Percentiles rank a stretch among this genome's conserved stretches.
phyloP scores from a whole-genome alignment of 2,888 invertebrate genomes.

The Apotomis capreana region DNA sequence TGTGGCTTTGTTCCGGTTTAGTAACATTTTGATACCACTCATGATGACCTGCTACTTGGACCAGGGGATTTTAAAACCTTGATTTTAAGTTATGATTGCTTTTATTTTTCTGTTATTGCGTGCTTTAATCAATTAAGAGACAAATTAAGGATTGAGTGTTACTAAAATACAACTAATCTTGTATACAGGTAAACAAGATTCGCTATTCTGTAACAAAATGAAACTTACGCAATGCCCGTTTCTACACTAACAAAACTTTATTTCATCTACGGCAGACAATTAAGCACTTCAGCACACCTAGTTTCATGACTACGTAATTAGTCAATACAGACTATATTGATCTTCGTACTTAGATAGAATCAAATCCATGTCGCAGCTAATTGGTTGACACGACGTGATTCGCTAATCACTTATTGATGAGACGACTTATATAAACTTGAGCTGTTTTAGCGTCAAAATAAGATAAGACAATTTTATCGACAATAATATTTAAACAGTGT shows the following conservation, averaged over 20 bases:
- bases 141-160: no score
- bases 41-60: no score
- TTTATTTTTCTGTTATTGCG: no score
- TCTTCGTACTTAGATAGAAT: conserved; percentile 4
- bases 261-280: not conserved
- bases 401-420: not conserved
- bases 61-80: no score
- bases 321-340: conserved; percentile 13
- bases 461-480: no score
- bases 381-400: not conserved
- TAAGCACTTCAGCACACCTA: not conserved
- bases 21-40: no score
- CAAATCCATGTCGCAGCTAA: conserved; percentile 3
- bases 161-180: no score
- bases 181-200: not conserved
- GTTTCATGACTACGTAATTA: conserved; percentile 26
- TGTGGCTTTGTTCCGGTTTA: no score
- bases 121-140: no score
- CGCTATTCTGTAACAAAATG: not conserved
- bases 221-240: not conserved
- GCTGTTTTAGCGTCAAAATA: no score
- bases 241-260: not conserved
- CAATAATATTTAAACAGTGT: no score
- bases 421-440: not conserved
- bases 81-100: no score